phyloP scores from a whole-genome alignment of 1,140 invertebrate species.

The Cyphomyrmex costatus region DNA sequence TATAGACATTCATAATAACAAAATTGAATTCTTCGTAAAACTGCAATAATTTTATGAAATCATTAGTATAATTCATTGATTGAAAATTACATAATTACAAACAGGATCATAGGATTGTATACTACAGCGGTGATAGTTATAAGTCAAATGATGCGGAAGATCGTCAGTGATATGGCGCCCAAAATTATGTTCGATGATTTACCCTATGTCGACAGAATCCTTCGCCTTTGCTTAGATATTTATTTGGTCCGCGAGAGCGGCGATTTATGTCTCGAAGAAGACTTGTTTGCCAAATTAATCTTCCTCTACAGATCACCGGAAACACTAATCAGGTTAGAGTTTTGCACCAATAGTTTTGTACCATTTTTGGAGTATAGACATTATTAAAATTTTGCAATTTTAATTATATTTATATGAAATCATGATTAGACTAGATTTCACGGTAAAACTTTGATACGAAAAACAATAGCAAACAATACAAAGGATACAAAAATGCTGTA shows the following conservation, averaged over 20 bases:
- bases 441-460: neutral
- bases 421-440: neutral
- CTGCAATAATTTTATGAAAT: neutral
- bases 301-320: conserved; percentile 99
- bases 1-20: neutral
- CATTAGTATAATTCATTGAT: neutral
- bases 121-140: conserved; percentile 97
- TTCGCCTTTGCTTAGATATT: conserved; percentile 97
- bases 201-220: conserved; percentile 96
- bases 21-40: conserved; percentile 3
- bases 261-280: conserved; percentile 98
- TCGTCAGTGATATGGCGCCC: conserved; percentile 85
- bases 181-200: conserved; percentile 98
- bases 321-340: conserved; percentile 98
- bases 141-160: conserved; percentile 84
- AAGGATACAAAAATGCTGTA: too few species aligned
- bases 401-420: neutral
- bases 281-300: conserved; percentile 99
- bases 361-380: conserved; percentile 23
- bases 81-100: conserved; percentile 77
- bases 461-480: too few species aligned
- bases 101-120: conserved; percentile 98
- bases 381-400: conserved; percentile 5
- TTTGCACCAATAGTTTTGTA: too few species aligned
- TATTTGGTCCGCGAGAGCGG: conserved; percentile 98